phyloP scores from a whole-genome alignment of 2,797 vertebrate species.

The Nannoperca obscura region DNA sequence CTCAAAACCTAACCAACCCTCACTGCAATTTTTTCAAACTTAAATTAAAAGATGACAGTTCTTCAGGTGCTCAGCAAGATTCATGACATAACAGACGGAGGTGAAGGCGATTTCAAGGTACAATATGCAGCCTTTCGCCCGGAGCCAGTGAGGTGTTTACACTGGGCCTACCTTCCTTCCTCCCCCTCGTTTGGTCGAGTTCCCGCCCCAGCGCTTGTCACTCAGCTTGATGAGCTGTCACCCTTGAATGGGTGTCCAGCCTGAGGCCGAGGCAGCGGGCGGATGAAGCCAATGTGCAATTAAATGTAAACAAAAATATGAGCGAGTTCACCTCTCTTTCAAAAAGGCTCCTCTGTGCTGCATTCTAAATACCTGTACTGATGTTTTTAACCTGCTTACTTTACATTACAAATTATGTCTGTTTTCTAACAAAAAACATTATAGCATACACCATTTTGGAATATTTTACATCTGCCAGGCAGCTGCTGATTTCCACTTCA shows the following conservation, averaged over 20 bases:
- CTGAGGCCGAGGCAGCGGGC: slow-evolving; percentile 16
- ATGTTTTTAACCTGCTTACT: not conserved
- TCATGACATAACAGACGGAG: slow-evolving; percentile 32
- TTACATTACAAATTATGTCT: not conserved
- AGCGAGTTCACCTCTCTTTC: not conserved
- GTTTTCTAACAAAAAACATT: not conserved
- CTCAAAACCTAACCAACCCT: slow-evolving; percentile 15
- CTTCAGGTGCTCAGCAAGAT: slow-evolving; percentile 41
- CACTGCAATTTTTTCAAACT: not conserved
- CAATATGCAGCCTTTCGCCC: slow-evolving; percentile 27
- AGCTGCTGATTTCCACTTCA: not conserved
- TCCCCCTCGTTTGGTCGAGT: slow-evolving; percentile 28
- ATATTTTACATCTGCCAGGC: not conserved
- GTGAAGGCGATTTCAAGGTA: slow-evolving; percentile 33
- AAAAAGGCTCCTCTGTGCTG: not conserved
- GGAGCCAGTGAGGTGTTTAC: slow-evolving; percentile 44
- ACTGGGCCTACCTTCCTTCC: slow-evolving; percentile 26
- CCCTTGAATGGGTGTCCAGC: slow-evolving; percentile 43
- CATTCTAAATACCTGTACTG: not conserved
- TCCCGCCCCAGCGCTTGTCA: slow-evolving; percentile 47
- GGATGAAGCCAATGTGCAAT: slow-evolving; percentile 39
- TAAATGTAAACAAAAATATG: slow-evolving; percentile 39
- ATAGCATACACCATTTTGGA: not conserved
- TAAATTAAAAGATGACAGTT: slow-evolving; percentile 34
- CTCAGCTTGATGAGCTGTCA: slow-evolving; percentile 55